Percentiles rank a stretch among this genome's conserved stretches.
Conservation (phyloP, 37 sponge, comb jelly and placozoan genomes). For the Ianthella basta region DNA sequence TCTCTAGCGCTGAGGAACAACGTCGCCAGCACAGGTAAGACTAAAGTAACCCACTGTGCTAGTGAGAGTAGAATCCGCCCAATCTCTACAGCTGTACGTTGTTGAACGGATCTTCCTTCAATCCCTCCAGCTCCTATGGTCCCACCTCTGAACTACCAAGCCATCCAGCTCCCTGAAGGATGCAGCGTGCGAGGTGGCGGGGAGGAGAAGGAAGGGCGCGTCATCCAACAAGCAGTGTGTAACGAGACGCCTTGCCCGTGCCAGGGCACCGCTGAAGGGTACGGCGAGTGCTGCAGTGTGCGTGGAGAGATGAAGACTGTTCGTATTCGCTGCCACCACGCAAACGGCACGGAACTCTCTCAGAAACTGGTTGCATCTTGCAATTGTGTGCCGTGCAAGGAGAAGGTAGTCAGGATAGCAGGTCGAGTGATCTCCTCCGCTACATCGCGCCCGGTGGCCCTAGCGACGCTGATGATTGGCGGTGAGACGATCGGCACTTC, state of each 20-base stretch:
- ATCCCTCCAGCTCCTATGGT: too few relatives aligned
- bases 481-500: not conserved
- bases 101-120: too few relatives aligned
- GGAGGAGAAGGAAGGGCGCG: too few relatives aligned
- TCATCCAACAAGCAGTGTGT: not conserved
- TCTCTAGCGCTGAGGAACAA: too few relatives aligned
- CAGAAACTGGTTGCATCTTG: slow-evolving; percentile 7
- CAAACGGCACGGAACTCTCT: not conserved
- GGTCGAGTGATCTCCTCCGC: slow-evolving; percentile 7
- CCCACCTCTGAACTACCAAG: not conserved
- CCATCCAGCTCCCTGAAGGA: slow-evolving; percentile 17
- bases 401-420: not conserved
- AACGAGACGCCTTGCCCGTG: not conserved
- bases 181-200: not conserved
- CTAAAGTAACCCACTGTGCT: too few relatives aligned
- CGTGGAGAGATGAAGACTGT: not conserved
- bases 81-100: too few relatives aligned
- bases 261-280: not conserved
- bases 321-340: not conserved
- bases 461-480: slow-evolving; percentile 9
- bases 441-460: not conserved
- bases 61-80: too few relatives aligned
- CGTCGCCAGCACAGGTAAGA: too few relatives aligned
- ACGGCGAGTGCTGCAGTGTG: slow-evolving; percentile 2
- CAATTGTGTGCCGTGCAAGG: slow-evolving; percentile 4